Evolutionary conservation across 1,140 invertebrate species (phyloP), one percentile per base, ranked within the genome.

Genomic region (Archegozetes longisetosus): DNA sequence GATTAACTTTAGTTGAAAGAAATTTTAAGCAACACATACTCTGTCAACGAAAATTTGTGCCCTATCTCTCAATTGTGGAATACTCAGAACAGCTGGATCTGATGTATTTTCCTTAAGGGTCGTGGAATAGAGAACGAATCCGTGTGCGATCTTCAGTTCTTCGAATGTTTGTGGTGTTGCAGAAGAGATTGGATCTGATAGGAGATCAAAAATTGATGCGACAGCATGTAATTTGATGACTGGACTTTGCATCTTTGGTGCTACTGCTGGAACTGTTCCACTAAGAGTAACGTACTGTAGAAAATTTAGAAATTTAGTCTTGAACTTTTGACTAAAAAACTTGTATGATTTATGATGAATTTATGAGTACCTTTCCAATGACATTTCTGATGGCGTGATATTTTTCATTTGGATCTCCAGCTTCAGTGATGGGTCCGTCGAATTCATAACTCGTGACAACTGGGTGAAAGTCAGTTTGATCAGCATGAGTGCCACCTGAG

Each of bases 391-490:
- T 67, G n/a, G 68, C 68, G 4, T 66, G 62, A 64, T 74, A 77
- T 65, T 74, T 73, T n/a, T 66, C 62, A 50, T 72, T 75, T 20
- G 73, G 68, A 62, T 77, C 75, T 3, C 75, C 76, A 26, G 72
- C 69, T 65, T 77, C 76, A 22, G 67, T 70, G 12, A 77, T 65
- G 1, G 76, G 76, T 4, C 73, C 70, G 62, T 76, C 73, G 62
- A 75, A 77, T 61, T 78, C 76, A 66, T 77, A 78, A 52, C 71
- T 74, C 3, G 76, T 78, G 2, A 70, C 69, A 4, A 70, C 66
- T 24, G 72, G 66, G 46, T 68, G 62, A 54, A 62, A 64, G 2
- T 6, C 23, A 13, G 40, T 12, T 20, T 23, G n/a, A 51, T 61
- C 24, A 9, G 2, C 2, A 9, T 62, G n/a, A 12, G 60, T 53